Conservation (phyloP, 2,888 invertebrate species). For the Heliconius sara region DNA sequence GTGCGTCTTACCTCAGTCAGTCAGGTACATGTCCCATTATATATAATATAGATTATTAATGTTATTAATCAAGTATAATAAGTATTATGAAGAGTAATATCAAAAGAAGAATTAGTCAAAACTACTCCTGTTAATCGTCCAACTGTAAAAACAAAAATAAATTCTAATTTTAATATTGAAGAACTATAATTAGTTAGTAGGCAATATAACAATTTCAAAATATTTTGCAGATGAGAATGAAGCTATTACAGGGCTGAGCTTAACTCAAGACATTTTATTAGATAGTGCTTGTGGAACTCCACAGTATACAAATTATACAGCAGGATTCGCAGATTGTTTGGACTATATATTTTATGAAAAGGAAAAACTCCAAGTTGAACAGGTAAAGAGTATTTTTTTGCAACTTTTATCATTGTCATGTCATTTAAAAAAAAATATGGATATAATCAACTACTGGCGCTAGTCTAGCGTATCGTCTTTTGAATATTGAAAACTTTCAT, state of each 20-base stretch:
- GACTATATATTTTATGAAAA: constrained; percentile 96
- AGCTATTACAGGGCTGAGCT: constrained; percentile 84
- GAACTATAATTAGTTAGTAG: neutral
- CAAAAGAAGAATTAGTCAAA: no score
- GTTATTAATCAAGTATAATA: no score
- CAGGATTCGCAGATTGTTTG: constrained; percentile 91
- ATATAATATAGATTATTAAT: no score
- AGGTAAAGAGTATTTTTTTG: constrained; percentile 70
- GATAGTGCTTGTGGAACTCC: constrained; percentile 93
- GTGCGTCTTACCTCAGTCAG: no score
- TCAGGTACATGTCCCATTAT: no score
- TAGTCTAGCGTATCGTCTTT: neutral
- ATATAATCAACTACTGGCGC: no score
- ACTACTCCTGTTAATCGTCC: no score
- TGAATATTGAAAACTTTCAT: neutral
- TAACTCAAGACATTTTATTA: constrained; percentile 86
- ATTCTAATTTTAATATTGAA: no score
- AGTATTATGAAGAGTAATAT: no score
- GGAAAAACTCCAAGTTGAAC: constrained; percentile 84
- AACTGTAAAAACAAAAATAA: no score
- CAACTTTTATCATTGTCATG: no score
- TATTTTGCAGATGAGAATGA: constrained; percentile 82
- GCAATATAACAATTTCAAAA: neutral
- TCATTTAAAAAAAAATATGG: no score
- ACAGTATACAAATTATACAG: constrained; percentile 92